A percentile compares a stretch with the other conserved stretches of the same genome.
Evolutionary conservation across 2,797 vertebrate species (phyloP).

Genomic region (Pristis pectinata): DNA sequence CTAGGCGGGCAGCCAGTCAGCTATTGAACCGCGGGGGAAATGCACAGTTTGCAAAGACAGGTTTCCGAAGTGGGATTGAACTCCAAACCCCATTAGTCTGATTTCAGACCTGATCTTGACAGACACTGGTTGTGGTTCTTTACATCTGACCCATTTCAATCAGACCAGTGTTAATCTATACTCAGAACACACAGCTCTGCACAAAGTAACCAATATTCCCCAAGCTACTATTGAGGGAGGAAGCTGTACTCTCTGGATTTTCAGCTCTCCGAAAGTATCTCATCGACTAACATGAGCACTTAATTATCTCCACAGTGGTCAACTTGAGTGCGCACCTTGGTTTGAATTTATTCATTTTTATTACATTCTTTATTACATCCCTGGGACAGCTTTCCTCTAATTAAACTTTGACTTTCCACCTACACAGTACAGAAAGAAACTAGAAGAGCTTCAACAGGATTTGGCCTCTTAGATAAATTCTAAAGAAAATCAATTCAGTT

Average conservation of each 20-base stretch:
- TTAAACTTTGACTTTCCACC: background rate
- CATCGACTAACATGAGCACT: background rate
- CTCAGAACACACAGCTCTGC: background rate
- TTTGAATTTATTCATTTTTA: background rate
- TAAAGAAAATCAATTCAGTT: background rate
- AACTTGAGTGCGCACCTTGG: background rate
- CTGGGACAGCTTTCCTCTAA: background rate
- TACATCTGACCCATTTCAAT: background rate
- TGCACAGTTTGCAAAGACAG: background rate
- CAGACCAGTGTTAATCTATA: background rate
- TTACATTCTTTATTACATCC: background rate
- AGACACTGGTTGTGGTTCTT: background rate
- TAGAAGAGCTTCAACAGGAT: background rate
- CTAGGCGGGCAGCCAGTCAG: no score
- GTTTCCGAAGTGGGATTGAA: background rate
- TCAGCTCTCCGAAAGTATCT: constrained; percentile 1
- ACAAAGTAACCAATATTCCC: background rate
- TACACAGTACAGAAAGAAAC: background rate
- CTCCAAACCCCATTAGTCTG: background rate
- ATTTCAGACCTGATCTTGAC: background rate
- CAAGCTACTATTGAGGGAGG: background rate
- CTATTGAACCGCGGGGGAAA: no score
- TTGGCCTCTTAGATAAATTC: no score
- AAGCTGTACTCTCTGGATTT: background rate
- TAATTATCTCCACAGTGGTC: background rate